Base-by-base conservation (phyloP, 2,888 invertebrate species). In the Taphrorychus bicolor region DNA sequence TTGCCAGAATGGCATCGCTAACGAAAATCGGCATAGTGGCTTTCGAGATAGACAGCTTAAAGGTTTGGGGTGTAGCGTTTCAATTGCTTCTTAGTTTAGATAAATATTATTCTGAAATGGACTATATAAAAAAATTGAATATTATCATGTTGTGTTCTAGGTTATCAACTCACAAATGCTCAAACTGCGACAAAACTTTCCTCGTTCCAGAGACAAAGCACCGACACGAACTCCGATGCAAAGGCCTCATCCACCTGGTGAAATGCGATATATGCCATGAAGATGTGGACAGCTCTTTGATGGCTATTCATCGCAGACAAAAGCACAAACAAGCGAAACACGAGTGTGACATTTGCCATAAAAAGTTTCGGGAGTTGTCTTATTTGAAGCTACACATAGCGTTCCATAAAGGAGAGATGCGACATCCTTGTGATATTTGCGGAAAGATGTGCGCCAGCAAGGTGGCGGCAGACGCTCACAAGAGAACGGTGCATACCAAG, bases 381-480 rank as follows among this genome's bases (percentile, higher is more conserved):
- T 62, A 70, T 41, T 51, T 72, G 5, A 62, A 67, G 45, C 66
- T 57, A n/a, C 72, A 75, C 14, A 63, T 70, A 14, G 23, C 60
- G 17, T 32, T 61, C 16, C 74, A 75, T 53, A 62, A 73, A 23
- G 65, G 64, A 2, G 41, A 53, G 14, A 54, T 54, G 18, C 59
- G 68, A 22, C 62, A 62, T n/a, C 65, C 72, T 5, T 76, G 77
- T 51, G 73, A 76, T n/a, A 64, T 71, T 16, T 77, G 77, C 51
- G 74, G 73, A 2, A 73, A 72, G 59, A 49, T 63, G 17, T 73
- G 67, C 41, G 42, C 68, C 4, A 57, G 65, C 21, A 62, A 68
- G 64, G 53, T 59, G 57, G 52, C 69, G 5, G 57, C 70, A 45
- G 52, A 70, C 42, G 54, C 60, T 45, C 69, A 71, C 21, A 61